Percentiles rank a stretch among this genome's conserved stretches.
phyloP scores from a whole-genome alignment of 1,140 invertebrate genomes.

The Wiebesia pumilae region DNA sequence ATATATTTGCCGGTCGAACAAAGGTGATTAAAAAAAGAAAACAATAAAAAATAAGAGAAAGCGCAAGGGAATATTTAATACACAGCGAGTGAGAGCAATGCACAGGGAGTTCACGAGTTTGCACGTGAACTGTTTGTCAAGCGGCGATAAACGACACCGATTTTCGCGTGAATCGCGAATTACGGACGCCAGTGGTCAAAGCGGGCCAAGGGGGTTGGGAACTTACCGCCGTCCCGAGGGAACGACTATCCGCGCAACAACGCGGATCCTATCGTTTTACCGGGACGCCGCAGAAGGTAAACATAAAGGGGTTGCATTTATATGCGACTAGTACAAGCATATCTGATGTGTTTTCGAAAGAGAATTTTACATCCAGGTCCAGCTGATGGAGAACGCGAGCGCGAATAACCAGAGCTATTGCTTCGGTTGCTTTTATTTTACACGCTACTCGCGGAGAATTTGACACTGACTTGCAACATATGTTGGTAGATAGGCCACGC shows the following conservation, averaged over 20 bases:
- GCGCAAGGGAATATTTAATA: background rate
- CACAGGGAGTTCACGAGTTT: slow-evolving; percentile 23
- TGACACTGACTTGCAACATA: too few relatives aligned
- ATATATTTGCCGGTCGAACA: background rate
- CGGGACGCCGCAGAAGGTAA: background rate
- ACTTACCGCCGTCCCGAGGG: background rate
- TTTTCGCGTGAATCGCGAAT: slow-evolving; percentile 24
- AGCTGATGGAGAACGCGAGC: background rate
- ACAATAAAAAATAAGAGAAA: background rate
- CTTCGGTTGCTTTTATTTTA: too few relatives aligned
- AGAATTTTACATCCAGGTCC: background rate
- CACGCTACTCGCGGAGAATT: too few relatives aligned
- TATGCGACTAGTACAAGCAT: background rate
- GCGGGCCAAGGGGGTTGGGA: background rate
- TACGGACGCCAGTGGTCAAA: background rate
- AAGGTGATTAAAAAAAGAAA: slow-evolving; percentile 1
- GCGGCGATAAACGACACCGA: slow-evolving; percentile 46
- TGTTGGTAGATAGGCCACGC: too few relatives aligned
- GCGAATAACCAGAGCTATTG: too few relatives aligned
- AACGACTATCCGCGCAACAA: background rate
- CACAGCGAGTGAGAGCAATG: background rate
- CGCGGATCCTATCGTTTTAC: background rate
- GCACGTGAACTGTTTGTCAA: slow-evolving; percentile 40
- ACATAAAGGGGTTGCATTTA: background rate
- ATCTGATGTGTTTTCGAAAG: slow-evolving; percentile 28